Conservation (phyloP, 2,797 vertebrate genomes). For the Streptopelia turtur region DNA sequence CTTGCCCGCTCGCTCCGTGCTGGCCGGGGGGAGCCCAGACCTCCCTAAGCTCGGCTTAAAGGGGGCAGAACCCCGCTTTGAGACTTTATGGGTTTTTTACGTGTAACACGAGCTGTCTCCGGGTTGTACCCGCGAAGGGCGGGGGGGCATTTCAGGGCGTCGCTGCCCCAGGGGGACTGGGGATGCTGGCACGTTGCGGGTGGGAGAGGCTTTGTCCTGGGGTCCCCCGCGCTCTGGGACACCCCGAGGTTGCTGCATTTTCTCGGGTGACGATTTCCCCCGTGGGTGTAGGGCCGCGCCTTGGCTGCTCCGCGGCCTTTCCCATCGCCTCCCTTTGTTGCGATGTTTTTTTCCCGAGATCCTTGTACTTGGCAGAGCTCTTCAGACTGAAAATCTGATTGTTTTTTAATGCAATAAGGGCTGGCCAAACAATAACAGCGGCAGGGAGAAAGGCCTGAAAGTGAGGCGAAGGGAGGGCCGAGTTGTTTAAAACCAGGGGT, state of each 20-base stretch:
- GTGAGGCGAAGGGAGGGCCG: not conserved
- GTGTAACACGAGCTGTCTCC: accelerated
- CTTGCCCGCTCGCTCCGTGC: not conserved
- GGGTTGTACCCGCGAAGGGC: accelerated
- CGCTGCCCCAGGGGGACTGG: not conserved
- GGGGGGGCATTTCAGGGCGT: accelerated
- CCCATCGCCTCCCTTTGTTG: not conserved
- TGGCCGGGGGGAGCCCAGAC: not conserved
- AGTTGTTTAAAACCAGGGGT: not conserved
- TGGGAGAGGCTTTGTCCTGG: not conserved
- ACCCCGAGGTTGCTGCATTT: not conserved
- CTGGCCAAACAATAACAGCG: conserved; percentile 1
- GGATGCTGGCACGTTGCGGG: not conserved
- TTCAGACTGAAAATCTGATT: not conserved
- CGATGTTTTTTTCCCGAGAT: not conserved
- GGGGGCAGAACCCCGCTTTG: accelerated
- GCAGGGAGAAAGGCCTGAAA: not conserved
- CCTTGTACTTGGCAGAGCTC: not conserved
- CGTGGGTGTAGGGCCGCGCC: not conserved
- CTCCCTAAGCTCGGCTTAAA: not conserved
- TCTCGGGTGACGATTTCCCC: not conserved
- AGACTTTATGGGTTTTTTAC: not conserved
- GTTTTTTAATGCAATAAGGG: not conserved
- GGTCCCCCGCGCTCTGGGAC: no score
- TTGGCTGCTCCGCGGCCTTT: not conserved